These are phyloP conservation scores for Clitarchus hookeri DNA, from an alignment of 2,888 invertebrate species.

Conservation along the genomic window DNA sequence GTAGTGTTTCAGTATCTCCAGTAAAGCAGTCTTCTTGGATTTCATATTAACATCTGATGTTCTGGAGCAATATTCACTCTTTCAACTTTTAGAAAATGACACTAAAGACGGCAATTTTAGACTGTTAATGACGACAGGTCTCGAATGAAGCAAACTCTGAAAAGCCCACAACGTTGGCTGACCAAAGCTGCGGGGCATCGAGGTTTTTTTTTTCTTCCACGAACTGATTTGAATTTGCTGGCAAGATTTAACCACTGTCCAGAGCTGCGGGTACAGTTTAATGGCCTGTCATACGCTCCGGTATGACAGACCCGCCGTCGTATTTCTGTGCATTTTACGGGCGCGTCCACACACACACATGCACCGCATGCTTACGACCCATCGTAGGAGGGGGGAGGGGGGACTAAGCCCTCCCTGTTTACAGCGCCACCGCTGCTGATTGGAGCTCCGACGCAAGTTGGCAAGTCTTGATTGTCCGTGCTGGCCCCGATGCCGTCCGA, in stretches of 20 bases:
- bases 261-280: not conserved
- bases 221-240: not conserved
- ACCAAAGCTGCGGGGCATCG: not conserved
- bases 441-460: no score
- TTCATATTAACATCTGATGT: no score
- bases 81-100: no score
- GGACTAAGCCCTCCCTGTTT: not conserved
- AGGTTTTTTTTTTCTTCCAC: not conserved
- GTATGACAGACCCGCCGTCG: constrained; percentile 2
- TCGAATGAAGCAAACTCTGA: not conserved
- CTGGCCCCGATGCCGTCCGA: no score
- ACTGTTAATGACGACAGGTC: not conserved
- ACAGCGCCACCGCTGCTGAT: no score
- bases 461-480: no score
- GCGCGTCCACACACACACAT: not conserved
- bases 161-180: not conserved
- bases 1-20: no score
- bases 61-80: no score
- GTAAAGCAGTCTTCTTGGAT: no score
- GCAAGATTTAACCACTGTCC: not conserved
- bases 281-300: not conserved
- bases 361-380: not conserved
- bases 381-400: not conserved
- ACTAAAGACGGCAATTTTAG: no score
- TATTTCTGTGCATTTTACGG: constrained; percentile 14